Evolutionary conservation across 2,888 invertebrate species (phyloP).

Genomic region (Xestia c-nigrum): DNA sequence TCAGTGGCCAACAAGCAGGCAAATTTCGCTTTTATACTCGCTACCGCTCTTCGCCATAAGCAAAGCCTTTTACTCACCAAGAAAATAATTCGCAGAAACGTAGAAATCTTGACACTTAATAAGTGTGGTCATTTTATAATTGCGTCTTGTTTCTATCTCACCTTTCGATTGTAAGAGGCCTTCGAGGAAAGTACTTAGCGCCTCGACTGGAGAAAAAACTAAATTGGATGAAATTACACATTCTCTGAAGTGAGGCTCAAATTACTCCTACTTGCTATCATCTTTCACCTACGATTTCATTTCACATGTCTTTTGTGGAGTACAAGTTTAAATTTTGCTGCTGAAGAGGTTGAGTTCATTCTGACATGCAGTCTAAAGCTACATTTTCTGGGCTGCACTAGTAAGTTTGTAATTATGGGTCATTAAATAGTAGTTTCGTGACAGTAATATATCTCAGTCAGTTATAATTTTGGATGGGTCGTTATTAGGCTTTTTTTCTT

Average conservation of each 20-base stretch:
- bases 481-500: conserved; percentile 53
- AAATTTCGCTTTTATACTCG: neutral
- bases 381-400: conserved; percentile 33
- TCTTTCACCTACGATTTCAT: conserved; percentile 77
- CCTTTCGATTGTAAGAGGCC: conserved; percentile 59
- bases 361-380: neutral
- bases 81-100: conserved; percentile 50
- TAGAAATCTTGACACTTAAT: conserved; percentile 39
- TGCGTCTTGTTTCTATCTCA: conserved; percentile 64
- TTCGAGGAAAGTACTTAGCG: conserved; percentile 50
- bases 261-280: conserved; percentile 77
- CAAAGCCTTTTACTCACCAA: neutral
- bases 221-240: conserved; percentile 86
- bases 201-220: conserved; percentile 65
- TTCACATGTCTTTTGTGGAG: conserved; percentile 68
- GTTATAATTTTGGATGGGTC: conserved; percentile 56
- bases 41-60: neutral
- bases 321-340: conserved; percentile 63
- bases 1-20: neutral
- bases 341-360: conserved; percentile 7
- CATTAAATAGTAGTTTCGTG: conserved; percentile 68
- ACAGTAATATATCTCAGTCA: conserved; percentile 70
- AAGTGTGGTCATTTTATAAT: conserved; percentile 62
- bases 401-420: conserved; percentile 54
- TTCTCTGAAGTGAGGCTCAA: conserved; percentile 74